phyloP scores from a whole-genome alignment of 2,797 vertebrate species.

The Spinus pinus region DNA sequence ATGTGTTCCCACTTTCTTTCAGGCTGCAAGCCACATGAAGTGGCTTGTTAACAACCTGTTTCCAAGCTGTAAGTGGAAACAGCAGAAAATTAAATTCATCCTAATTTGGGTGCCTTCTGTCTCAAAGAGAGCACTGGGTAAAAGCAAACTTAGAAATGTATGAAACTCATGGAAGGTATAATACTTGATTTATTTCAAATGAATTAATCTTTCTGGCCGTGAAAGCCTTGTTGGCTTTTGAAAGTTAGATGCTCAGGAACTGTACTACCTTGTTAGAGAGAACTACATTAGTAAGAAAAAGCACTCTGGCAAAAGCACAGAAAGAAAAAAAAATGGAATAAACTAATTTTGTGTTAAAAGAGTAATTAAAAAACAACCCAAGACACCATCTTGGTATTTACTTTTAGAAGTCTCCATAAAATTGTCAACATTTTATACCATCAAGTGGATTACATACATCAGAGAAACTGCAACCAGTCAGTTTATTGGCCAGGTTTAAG shows the following conservation, averaged over 20 bases:
- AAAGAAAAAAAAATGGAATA: background rate
- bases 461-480: background rate
- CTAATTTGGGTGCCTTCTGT: background rate
- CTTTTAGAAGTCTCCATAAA: background rate
- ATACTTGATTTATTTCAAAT: background rate
- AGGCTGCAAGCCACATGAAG: background rate
- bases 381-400: background rate
- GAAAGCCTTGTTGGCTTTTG: background rate
- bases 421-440: background rate
- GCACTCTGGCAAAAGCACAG: background rate
- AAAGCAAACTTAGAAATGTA: background rate
- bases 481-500: background rate
- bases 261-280: background rate
- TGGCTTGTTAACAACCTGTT: background rate
- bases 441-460: background rate
- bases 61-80: background rate
- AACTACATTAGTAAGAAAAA: background rate
- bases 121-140: background rate
- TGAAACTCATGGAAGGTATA: background rate
- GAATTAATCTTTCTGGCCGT: background rate
- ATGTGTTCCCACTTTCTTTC: background rate
- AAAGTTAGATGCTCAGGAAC: background rate
- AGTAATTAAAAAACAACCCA: background rate
- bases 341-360: background rate
- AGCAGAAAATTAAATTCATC: background rate